Evolutionary conservation across 2,888 invertebrate species (phyloP).

Genomic region (Pandemis corylana): DNA sequence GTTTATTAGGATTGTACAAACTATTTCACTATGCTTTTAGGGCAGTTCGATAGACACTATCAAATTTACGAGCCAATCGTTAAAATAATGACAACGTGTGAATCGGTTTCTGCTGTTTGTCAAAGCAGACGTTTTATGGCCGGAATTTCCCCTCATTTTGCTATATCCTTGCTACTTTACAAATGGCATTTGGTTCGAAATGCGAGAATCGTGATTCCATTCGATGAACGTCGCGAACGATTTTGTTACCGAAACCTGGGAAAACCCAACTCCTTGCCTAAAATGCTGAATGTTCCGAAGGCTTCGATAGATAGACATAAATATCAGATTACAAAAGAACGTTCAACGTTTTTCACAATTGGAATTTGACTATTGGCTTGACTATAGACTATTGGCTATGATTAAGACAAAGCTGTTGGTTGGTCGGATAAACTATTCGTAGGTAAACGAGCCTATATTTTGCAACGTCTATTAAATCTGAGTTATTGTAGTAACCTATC

Average conservation of each 20-base stretch:
- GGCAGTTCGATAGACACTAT: constrained; percentile 12
- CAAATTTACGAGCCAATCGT: constrained; percentile 20
- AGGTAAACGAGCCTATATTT: constrained; percentile 15
- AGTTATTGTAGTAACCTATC: constrained; percentile 13
- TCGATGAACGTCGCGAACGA: constrained; percentile 57
- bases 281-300: constrained; percentile 43
- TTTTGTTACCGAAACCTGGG: constrained; percentile 68
- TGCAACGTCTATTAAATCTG: constrained; percentile 27
- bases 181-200: constrained; percentile 80
- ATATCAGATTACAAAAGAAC: constrained; percentile 29
- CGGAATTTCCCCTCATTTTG: constrained; percentile 76
- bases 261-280: constrained; percentile 60
- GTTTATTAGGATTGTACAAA: constrained; percentile 10
- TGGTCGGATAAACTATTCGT: background rate
- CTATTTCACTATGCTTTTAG: background rate
- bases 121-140: constrained; percentile 58
- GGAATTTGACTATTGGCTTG: constrained; percentile 23
- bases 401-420: constrained; percentile 25
- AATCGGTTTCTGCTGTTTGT: constrained; percentile 56
- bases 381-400: background rate
- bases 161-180: constrained; percentile 76
- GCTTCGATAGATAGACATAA: constrained; percentile 18
- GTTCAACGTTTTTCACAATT: constrained; percentile 16
- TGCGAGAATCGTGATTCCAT: constrained; percentile 77
- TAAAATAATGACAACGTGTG: constrained; percentile 45